Conservation (phyloP, 2,888 invertebrate genomes). For the Proisotoma minuta region DNA sequence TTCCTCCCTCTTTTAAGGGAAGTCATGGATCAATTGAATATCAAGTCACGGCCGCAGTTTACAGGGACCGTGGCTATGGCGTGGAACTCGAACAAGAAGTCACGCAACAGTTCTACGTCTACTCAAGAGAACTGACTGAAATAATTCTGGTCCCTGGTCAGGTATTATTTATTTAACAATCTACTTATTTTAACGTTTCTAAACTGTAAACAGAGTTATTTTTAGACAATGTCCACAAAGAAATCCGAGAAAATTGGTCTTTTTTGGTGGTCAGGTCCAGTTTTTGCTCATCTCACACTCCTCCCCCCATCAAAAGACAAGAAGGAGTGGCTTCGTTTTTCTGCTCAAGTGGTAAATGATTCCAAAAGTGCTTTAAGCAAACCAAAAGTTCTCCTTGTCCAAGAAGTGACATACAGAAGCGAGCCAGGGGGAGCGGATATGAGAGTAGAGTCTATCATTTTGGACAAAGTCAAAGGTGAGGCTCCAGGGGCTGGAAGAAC, state of each 20-base stretch:
- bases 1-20: constrained; percentile 32
- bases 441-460: no score
- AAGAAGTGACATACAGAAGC: no score
- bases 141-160: neutral
- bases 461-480: no score
- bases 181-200: neutral
- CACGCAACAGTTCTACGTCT: constrained; percentile 22
- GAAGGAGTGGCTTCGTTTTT: constrained; percentile 26
- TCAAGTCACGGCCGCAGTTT: constrained; percentile 23
- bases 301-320: constrained; percentile 18
- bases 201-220: neutral
- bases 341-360: constrained; percentile 32
- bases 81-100: constrained; percentile 22
- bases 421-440: no score
- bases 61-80: constrained; percentile 26
- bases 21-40: constrained; percentile 30
- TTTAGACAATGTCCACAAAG: neutral
- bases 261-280: constrained; percentile 29
- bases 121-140: neutral
- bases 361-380: constrained; percentile 28
- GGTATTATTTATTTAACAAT: neutral
- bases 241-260: constrained; percentile 25
- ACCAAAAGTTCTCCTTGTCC: constrained; percentile 24
- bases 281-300: constrained; percentile 24
- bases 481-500: no score